Evolutionary conservation across 2,888 invertebrate species (phyloP).

Genomic region (Lithophane semibrunnea): DNA sequence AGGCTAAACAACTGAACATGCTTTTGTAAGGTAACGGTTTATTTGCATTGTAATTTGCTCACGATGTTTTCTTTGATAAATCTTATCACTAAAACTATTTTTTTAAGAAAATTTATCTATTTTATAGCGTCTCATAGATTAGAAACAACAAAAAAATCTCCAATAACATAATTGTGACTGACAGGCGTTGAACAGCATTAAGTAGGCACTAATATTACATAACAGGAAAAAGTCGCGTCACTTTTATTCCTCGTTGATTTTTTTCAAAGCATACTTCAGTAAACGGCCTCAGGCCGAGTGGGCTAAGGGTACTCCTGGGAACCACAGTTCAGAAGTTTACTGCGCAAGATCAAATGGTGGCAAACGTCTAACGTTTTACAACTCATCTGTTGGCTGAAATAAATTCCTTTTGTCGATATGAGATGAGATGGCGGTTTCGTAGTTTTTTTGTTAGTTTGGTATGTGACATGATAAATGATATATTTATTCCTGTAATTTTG

Average conservation of each 20-base stretch:
- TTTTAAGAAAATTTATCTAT: too few relatives aligned
- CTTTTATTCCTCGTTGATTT: constrained; percentile 39
- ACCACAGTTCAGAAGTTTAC: constrained; percentile 51
- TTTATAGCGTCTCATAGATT: not conserved
- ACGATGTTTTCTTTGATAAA: not conserved
- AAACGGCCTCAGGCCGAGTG: constrained; percentile 57
- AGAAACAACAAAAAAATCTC: not conserved
- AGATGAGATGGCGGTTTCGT: constrained; percentile 14
- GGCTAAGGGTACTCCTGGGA: constrained; percentile 63
- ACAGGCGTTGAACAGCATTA: constrained; percentile 27
- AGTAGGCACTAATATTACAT: constrained; percentile 18
- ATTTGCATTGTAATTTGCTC: not conserved
- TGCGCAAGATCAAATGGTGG: constrained; percentile 53
- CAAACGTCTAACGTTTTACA: constrained; percentile 47
- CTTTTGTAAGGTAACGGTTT: too few relatives aligned
- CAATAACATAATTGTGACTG: constrained; percentile 5
- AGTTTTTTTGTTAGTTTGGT: not conserved
- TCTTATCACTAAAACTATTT: not conserved
- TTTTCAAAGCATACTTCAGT: constrained; percentile 60
- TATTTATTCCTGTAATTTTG: not conserved
- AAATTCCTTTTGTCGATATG: constrained; percentile 40
- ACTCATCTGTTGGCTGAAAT: constrained; percentile 42
- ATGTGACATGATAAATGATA: too few relatives aligned
- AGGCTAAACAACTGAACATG: too few relatives aligned
- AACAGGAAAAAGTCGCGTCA: constrained; percentile 20